These are phyloP conservation scores for Leptopterna dolabrata DNA, from an alignment of 2,888 invertebrate genomes.

Conservation along the genomic window DNA sequence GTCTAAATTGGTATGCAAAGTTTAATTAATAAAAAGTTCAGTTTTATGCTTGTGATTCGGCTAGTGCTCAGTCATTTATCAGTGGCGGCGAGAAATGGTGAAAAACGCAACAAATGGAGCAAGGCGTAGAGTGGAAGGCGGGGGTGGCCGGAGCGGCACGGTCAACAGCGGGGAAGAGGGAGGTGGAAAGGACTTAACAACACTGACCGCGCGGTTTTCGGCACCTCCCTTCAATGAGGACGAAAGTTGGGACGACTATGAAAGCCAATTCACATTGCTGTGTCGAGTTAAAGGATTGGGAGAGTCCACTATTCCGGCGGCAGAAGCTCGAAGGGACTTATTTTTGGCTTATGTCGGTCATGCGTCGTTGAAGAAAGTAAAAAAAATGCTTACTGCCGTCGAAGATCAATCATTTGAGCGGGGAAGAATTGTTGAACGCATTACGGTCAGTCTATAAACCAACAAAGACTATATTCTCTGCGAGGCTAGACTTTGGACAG, in stretches of 20 bases:
- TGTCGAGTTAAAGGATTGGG: neutral
- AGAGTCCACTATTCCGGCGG: neutral
- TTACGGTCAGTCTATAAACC: neutral
- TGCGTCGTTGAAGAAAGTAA: neutral
- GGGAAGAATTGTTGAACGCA: neutral
- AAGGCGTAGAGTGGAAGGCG: too few relatives aligned
- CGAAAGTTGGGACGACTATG: neutral
- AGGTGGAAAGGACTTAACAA: neutral
- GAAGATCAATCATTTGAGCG: neutral
- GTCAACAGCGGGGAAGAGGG: too few relatives aligned
- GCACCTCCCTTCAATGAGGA: neutral
- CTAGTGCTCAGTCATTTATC: too few relatives aligned
- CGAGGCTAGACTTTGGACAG: neutral
- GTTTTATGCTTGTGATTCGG: too few relatives aligned
- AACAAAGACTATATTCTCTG: neutral
- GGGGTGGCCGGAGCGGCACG: too few relatives aligned
- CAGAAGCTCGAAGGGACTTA: neutral
- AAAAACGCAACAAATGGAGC: too few relatives aligned
- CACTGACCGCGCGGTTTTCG: neutral
- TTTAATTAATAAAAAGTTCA: too few relatives aligned
- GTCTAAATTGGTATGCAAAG: too few relatives aligned
- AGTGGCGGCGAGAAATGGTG: too few relatives aligned
- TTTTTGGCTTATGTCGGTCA: neutral
- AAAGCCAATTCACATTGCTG: neutral
- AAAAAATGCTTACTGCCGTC: neutral